These are phyloP conservation scores for Corythaixoides concolor DNA, from an alignment of 2,113 vertebrate genomes.

Conservation along the genomic window DNA sequence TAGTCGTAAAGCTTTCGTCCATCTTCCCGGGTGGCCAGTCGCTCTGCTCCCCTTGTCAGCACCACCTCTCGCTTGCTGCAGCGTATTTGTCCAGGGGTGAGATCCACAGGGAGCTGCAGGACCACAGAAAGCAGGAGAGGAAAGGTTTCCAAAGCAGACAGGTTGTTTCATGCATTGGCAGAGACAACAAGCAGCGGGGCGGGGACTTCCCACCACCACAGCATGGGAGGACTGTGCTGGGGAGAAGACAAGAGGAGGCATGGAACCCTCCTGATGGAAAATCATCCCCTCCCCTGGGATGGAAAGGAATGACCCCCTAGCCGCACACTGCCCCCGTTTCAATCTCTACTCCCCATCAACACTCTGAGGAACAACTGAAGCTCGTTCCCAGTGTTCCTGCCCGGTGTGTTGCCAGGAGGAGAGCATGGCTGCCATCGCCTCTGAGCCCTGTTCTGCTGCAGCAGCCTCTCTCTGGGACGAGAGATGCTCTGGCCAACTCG, in stretches of 20 bases:
- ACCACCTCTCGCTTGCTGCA: constrained; percentile 76
- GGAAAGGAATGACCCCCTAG: not conserved
- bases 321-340: not conserved
- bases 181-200: not conserved
- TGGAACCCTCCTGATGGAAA: not conserved
- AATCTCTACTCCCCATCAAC: not conserved
- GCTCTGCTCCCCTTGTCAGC: constrained; percentile 72
- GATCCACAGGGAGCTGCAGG: constrained; percentile 78
- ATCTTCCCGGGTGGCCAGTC: constrained; percentile 58
- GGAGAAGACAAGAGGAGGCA: not conserved
- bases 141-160: not conserved
- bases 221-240: not conserved
- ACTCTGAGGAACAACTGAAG: not conserved
- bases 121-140: not conserved
- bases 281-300: not conserved
- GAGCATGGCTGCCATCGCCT: fast-evolving
- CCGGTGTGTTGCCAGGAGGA: not conserved
- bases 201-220: not conserved
- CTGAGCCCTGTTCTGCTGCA: not conserved
- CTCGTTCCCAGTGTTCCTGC: fast-evolving
- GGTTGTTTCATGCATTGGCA: not conserved
- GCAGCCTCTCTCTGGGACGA: not conserved
- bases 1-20: constrained; percentile 79
- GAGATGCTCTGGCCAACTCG: fast-evolving
- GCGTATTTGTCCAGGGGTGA: constrained; percentile 79